phyloP scores from a whole-genome alignment of 2,113 vertebrate genomes.

The Nipponia nippon region DNA sequence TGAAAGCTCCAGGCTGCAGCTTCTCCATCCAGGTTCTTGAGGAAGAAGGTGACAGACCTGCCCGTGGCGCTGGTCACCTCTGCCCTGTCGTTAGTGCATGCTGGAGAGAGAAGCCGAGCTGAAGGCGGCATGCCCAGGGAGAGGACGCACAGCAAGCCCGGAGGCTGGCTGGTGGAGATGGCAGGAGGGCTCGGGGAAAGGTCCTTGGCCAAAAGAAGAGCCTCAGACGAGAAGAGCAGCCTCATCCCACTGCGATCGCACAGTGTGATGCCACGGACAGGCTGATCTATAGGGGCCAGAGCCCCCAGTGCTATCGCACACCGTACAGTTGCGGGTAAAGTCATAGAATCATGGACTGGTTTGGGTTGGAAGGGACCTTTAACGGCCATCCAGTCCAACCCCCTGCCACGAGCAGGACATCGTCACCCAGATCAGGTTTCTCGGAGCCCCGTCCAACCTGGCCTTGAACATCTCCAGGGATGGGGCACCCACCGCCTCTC shows the following conservation, averaged over 20 bases:
- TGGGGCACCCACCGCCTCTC: not conserved
- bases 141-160: too few relatives aligned
- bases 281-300: not conserved
- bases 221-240: not conserved
- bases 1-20: not conserved
- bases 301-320: fast-evolving
- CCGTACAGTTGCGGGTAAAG: fast-evolving
- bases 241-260: too few relatives aligned
- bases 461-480: fast-evolving
- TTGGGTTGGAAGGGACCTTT: not conserved
- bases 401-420: not conserved
- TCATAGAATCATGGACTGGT: not conserved
- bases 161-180: not conserved
- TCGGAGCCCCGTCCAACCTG: not conserved
- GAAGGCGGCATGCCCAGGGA: fast-evolving
- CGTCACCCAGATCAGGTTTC: not conserved
- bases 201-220: not conserved
- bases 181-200: not conserved
- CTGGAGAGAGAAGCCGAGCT: not conserved
- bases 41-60: not conserved
- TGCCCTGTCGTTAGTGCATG: fast-evolving
- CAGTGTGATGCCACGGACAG: not conserved
- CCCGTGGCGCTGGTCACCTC: not conserved
- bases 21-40: fast-evolving
- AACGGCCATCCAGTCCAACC: not conserved